Conservation (phyloP, 1,140 invertebrate species). For the Pteromalus puparum region DNA sequence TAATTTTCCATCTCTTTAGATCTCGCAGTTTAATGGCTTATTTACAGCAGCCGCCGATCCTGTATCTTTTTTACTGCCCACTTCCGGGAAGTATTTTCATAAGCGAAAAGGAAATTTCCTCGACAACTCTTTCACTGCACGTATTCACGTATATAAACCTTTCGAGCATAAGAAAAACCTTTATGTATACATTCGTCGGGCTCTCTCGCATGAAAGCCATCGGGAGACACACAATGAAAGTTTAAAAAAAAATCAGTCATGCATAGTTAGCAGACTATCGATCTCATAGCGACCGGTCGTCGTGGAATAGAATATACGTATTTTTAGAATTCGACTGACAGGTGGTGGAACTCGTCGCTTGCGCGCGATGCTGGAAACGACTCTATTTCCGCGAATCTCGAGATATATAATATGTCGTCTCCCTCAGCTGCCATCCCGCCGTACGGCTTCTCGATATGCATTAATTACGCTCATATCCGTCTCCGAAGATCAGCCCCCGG, state of each 20-base stretch:
- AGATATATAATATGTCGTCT: background rate
- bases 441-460: conserved; percentile 13
- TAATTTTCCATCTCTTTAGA: conserved; percentile 7
- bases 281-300: conserved; percentile 15
- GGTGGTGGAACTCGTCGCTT: conserved; percentile 52
- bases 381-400: conserved; percentile 58
- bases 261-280: conserved; percentile 44
- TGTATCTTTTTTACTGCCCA: background rate
- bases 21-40: background rate
- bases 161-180: too few species aligned
- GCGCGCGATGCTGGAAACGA: conserved; percentile 56
- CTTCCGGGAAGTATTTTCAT: background rate
- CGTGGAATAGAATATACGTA: conserved; percentile 50
- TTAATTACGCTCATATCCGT: conserved; percentile 46
- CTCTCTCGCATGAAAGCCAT: background rate
- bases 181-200: too few species aligned
- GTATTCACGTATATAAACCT: too few species aligned
- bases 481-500: background rate
- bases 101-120: background rate
- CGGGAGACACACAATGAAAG: background rate
- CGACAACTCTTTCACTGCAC: background rate
- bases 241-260: background rate
- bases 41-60: background rate
- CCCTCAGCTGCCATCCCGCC: too few species aligned
- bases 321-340: conserved; percentile 62